Evolutionary conservation across 2,888 invertebrate species (phyloP), one percentile per base, ranked within the genome.

Genomic region (Euclidia mi): DNA sequence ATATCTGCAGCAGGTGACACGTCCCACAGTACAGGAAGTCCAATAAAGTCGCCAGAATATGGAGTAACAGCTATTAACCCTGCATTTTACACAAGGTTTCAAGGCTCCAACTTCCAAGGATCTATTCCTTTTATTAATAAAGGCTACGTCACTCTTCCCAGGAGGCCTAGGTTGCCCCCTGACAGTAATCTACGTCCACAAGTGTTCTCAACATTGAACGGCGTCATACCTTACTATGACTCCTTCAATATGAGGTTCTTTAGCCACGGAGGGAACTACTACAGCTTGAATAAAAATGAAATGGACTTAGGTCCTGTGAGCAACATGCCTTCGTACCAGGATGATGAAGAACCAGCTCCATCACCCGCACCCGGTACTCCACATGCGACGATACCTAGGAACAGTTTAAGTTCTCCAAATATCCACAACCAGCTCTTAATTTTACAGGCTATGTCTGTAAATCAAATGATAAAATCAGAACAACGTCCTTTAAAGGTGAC

Each of bases 81-180:
- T 18, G 73, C 79, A 2, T 37, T 90, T 28, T 91, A 90, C 60
- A 88, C 78, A 57, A 81, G 89, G 57, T 96, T 96, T 20, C 96
- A 96, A 64, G 96, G 96, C 7, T 96, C 96, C 0, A 96, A 96
- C 66, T 95, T 95, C 76, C 94, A 94, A 75, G 88, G 89, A 0
- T 84, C 89, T 3, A 95, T 95, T 0, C 96, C 96, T 10, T 90
- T 96, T 1, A 90, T 96, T 38, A 95, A 94, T 48, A 96, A 97
- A 75, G 96, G 98, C 0, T 98, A 98, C 87, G 97, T 98, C n/a
- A 98, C 98, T 3, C 96, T 98, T 57, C 98, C 98, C 0, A 95
- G 98, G 70, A 95, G 97, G 80, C 98, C 98, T 0, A 94, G 97
- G 56, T 95, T 97, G 95, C 79, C 95, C n/a, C 67, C 61, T 91